Evolutionary conservation across 1,140 invertebrate species (phyloP), one percentile per base, ranked within the genome.

Genomic region (Achroia grisella): DNA sequence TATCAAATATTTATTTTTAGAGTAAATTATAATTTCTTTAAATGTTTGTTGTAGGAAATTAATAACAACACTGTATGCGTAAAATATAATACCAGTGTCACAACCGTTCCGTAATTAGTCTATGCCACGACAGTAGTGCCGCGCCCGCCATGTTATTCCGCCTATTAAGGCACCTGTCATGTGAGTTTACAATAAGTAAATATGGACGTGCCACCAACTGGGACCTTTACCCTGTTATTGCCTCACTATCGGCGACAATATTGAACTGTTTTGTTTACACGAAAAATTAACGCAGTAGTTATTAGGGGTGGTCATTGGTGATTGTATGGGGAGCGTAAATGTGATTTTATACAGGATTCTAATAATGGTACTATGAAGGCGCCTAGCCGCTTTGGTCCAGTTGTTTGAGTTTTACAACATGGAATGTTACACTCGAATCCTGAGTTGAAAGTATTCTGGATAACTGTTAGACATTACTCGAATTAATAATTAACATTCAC

Each of bases 161-260:
- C 71, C 77, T 58, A 84, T 84, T 84, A 84, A 67, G 77, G 72
- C 70, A 77, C 70, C 80, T 84, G 80, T 80, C 77, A 84, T 82
- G 71, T 68, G 71, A 84, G 77, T 82, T 80, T 80, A 81, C 77
- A 80, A 79, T 81, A 79, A 81, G 80, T 84, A 84, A 82, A 80
- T 82, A 84, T 71, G 74, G 68, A 71, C 64, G 59, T 59, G 66
- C 48, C 52, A 34, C 43, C 48, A 44, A 59, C 61, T 45, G 61
- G 62, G 42, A 62, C 65, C 53, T 54, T 61, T 60, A 60, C 59
- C 65, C 62, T 62, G 64, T 73, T 78, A 79, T 81, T 76, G 65
- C 72, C 64, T 52, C 56, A 73, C 71, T 79, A 77, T 79, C 65
- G 71, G 67, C 44, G 68, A 70, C 75, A 67, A 65, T 72, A 56